phyloP scores from a whole-genome alignment of 2,888 invertebrate genomes.

The Cotesia congregata region DNA sequence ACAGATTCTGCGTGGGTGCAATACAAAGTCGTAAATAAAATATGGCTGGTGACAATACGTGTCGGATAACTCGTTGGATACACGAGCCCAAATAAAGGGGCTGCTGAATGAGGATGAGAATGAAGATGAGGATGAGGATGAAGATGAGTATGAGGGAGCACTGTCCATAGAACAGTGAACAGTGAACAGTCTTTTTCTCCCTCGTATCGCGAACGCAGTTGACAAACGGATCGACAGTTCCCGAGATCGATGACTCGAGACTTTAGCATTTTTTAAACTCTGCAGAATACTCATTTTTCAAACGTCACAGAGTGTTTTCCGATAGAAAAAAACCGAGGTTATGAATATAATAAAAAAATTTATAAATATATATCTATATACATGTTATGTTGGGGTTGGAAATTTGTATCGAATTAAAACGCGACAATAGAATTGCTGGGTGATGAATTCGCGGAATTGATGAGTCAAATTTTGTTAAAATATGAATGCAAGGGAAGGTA shows the following conservation, averaged over 20 bases:
- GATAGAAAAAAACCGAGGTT: slow-evolving; percentile 31
- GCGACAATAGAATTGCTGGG: slow-evolving; percentile 33
- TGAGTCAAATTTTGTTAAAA: slow-evolving; percentile 27
- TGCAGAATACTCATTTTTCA: slow-evolving; percentile 39
- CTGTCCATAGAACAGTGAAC: background rate
- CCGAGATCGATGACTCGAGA: slow-evolving; percentile 54
- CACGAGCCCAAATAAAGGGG: slow-evolving; percentile 29
- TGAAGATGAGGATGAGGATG: slow-evolving; percentile 11
- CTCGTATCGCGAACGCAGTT: slow-evolving; percentile 33
- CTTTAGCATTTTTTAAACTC: slow-evolving; percentile 42
- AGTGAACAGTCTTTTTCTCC: background rate
- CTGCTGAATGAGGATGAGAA: background rate
- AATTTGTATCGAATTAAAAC: slow-evolving; percentile 32
- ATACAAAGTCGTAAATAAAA: slow-evolving; percentile 55
- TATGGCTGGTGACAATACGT: slow-evolving; percentile 55
- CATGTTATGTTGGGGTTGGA: slow-evolving; percentile 10
- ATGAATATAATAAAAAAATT: background rate
- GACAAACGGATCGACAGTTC: slow-evolving; percentile 39
- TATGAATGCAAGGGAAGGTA: slow-evolving; percentile 9
- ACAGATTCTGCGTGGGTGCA: slow-evolving; percentile 51
- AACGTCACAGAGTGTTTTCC: slow-evolving; percentile 37
- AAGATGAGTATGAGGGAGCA: background rate
- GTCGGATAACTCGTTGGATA: slow-evolving; percentile 50
- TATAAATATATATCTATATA: background rate
- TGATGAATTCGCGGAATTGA: slow-evolving; percentile 40